A percentile compares a stretch with the other conserved stretches of the same genome.
Evolutionary conservation across 2,888 invertebrate species (phyloP).

Genomic region (Lepas anatifera): DNA sequence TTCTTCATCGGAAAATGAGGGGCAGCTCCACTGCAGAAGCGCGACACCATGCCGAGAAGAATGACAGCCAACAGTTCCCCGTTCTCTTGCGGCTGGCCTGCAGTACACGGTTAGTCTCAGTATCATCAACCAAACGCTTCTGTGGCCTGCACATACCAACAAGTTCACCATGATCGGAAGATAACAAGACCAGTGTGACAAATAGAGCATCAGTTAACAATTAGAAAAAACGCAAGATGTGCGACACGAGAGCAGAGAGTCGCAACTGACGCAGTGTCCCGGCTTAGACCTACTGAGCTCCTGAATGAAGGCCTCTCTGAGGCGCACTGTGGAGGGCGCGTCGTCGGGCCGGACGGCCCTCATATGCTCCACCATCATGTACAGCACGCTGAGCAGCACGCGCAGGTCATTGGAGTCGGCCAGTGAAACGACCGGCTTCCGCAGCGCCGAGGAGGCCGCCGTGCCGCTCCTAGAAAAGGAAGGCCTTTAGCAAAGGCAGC

Average conservation of each 20-base stretch:
- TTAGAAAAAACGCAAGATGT: too few relatives aligned
- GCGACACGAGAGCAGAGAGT: too few relatives aligned
- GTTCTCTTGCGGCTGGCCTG: constrained; percentile 39
- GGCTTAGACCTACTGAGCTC: constrained; percentile 42
- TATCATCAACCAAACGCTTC: too few relatives aligned
- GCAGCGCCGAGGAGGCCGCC: constrained; percentile 25
- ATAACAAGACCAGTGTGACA: too few relatives aligned
- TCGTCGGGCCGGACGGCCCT: constrained; percentile 38
- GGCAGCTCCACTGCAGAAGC: constrained; percentile 87
- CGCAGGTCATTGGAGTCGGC: constrained; percentile 86
- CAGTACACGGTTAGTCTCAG: too few relatives aligned
- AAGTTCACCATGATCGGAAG: too few relatives aligned
- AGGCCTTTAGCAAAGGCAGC: too few relatives aligned
- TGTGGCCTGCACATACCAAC: too few relatives aligned
- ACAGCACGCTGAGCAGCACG: constrained; percentile 82
- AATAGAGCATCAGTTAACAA: too few relatives aligned
- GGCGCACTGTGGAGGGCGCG: constrained; percentile 30
- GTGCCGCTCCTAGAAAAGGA: constrained; percentile 12
- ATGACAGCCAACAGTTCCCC: constrained; percentile 69
- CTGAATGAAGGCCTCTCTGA: constrained; percentile 45
- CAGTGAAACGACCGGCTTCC: constrained; percentile 64
- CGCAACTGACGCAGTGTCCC: too few relatives aligned
- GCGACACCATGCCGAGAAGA: constrained; percentile 87
- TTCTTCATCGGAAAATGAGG: constrained; percentile 99
- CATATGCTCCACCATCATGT: constrained; percentile 90